Evolutionary conservation across 2,888 invertebrate species (phyloP).

Genomic region (Mycalesis mineus): DNA sequence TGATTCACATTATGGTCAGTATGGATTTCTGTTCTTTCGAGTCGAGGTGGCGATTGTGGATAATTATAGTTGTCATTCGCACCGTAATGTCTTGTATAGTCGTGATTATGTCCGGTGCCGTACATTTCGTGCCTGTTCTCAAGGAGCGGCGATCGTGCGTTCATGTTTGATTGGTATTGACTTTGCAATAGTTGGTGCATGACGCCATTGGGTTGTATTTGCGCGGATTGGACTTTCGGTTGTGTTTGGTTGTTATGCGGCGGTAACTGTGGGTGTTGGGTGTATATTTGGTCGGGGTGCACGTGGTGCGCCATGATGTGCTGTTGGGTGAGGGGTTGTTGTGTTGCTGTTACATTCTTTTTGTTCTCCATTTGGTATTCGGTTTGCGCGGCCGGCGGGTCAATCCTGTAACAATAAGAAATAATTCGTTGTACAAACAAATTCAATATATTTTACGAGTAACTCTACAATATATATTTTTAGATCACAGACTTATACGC

Average conservation of each 20-base stretch:
- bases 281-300: slow-evolving; percentile 70
- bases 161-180: slow-evolving; percentile 70
- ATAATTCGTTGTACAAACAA: too few relatives aligned
- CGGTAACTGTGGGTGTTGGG: slow-evolving; percentile 64
- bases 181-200: slow-evolving; percentile 75
- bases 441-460: too few relatives aligned
- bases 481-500: too few relatives aligned
- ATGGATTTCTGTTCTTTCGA: slow-evolving; percentile 63
- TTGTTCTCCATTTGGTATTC: slow-evolving; percentile 83
- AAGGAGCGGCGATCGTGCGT: slow-evolving; percentile 70
- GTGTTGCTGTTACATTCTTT: slow-evolving; percentile 72
- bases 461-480: too few relatives aligned
- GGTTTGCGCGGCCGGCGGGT: slow-evolving; percentile 82
- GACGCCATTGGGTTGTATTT: slow-evolving; percentile 74
- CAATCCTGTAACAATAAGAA: slow-evolving; percentile 80
- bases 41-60: slow-evolving; percentile 68
- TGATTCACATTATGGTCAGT: slow-evolving; percentile 70
- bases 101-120: slow-evolving; percentile 74
- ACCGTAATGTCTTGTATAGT: slow-evolving; percentile 75
- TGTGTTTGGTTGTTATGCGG: slow-evolving; percentile 51
- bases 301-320: slow-evolving; percentile 71
- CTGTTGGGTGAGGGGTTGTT: slow-evolving; percentile 75
- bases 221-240: slow-evolving; percentile 42
- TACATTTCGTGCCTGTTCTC: slow-evolving; percentile 79
- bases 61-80: slow-evolving; percentile 77